Percentiles rank a stretch among this genome's conserved stretches.
Evolutionary conservation across 2,888 invertebrate genomes (phyloP).

Genomic region (Heliconius charithonia): DNA sequence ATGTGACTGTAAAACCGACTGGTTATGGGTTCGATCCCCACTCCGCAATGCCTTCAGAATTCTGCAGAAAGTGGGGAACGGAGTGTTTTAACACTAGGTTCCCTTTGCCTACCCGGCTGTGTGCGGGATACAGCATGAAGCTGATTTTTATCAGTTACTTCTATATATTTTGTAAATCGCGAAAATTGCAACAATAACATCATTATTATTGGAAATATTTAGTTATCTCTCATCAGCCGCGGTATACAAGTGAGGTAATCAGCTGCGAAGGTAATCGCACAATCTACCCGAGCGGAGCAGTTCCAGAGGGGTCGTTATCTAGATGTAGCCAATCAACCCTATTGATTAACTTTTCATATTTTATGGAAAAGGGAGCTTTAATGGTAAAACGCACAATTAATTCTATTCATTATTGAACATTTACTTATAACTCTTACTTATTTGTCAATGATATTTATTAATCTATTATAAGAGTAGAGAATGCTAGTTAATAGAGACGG

Average conservation of each 20-base stretch:
- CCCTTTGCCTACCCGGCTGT: no score
- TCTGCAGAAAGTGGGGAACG: no score
- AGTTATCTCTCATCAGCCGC: conserved; percentile 23
- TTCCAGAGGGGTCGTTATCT: conserved; percentile 64
- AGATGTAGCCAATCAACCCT: conserved; percentile 75
- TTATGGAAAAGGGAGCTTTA: conserved; percentile 19
- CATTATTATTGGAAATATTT: conserved; percentile 20
- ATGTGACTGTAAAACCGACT: no score
- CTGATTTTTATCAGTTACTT: neutral
- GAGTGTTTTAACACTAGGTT: no score
- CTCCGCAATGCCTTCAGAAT: no score
- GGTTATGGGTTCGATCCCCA: no score
- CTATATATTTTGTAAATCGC: neutral
- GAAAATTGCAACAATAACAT: neutral
- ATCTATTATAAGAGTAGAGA: neutral
- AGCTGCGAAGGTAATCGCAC: conserved; percentile 61
- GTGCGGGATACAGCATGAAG: no score
- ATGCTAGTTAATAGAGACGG: neutral
- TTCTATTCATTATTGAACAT: conserved; percentile 30
- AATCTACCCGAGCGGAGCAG: conserved; percentile 50
- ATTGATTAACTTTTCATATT: conserved; percentile 57
- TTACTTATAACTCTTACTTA: neutral
- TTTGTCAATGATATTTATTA: neutral
- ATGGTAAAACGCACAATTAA: conserved; percentile 36
- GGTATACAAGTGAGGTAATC: conserved; percentile 65